Evolutionary conservation across 2,888 invertebrate species (phyloP), one percentile per base, ranked within the genome.

Genomic region (Hesperia comma): DNA sequence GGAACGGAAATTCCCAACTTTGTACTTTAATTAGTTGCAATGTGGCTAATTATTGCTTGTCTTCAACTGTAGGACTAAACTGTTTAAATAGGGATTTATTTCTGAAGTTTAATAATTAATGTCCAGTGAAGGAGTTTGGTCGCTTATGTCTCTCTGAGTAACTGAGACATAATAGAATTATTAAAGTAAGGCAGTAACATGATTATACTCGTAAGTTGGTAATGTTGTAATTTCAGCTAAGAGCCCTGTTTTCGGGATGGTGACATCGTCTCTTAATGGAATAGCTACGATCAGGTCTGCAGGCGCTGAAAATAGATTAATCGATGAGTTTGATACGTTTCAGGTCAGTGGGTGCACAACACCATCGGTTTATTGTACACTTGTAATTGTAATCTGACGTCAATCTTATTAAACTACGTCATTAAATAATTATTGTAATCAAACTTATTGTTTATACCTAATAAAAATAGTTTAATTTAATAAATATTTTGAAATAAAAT

Each of bases 221-320:
- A 37, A 37, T 37, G 0, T 8, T 33, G 10, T 55, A 33, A 26
- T 81, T 82, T 15, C 84, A 96, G 96, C 95, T 17, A 94, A 96
- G 71, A 96, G 96, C 77, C 97, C 97, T 0, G 95, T 97, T 0
- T 97, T 96, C 77, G 95, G 96, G 0, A 96, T 96, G 86, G 92
- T 97, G 21, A 95, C 95, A 60, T 95, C 96, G 15, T 95, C 96
- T 0, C 87, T 97, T 0, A 94, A 94, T 74, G 97, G 97, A 0
- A 93, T 97, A 17, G 91, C 95, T 0, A 96, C 97, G 0, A 96
- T 97, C 55, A 90, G 97, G 75, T 95, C 96, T 0, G 95, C 95
- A 61, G 90, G 93, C 15, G 95, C 95, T 0, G 94, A 96, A 79
- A 77, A 92, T 0, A 93, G 94, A 70, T 94, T 97, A 41, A 93